Percentiles rank a stretch among this genome's conserved stretches.
Evolutionary conservation across 1,140 invertebrate genomes (phyloP).

Genomic region (Ceratoteleas bidentatus): DNA sequence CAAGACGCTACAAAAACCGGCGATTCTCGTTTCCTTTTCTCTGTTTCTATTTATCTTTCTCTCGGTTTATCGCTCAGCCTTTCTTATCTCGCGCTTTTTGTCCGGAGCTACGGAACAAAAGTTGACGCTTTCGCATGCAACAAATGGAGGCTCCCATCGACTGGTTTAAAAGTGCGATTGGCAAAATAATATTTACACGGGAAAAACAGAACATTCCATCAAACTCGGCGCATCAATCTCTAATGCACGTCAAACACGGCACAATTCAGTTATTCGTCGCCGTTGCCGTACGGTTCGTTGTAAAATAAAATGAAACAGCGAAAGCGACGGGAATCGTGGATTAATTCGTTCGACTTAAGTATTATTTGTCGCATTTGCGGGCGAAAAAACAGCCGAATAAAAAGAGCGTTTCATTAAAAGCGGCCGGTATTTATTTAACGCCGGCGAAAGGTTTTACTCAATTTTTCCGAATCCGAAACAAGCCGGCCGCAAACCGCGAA

Average conservation of each 20-base stretch:
- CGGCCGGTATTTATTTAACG: background rate
- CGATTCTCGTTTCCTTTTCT: too few species aligned
- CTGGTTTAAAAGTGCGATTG: too few species aligned
- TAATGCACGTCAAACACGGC: background rate
- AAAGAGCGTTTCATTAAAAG: background rate
- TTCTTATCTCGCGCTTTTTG: too few species aligned
- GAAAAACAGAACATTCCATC: background rate
- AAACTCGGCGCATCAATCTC: background rate
- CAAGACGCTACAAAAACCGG: too few species aligned
- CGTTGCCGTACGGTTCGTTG: background rate
- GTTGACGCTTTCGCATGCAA: background rate
- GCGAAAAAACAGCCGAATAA: background rate
- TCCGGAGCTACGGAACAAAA: background rate
- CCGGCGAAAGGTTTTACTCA: background rate
- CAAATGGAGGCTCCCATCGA: too few species aligned
- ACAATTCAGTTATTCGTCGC: background rate
- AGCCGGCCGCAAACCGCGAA: background rate
- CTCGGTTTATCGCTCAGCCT: background rate
- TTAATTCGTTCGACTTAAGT: conserved; percentile 6
- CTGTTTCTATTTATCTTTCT: conserved; percentile 1
- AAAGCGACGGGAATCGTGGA: background rate
- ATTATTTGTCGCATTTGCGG: conserved; percentile 3
- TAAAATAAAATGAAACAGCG: background rate
- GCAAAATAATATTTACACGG: background rate
- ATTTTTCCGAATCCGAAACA: background rate